A percentile compares a stretch with the other conserved stretches of the same genome.
Evolutionary conservation across 2,888 invertebrate genomes (phyloP).

Genomic region (Trissolcus japonicus): DNA sequence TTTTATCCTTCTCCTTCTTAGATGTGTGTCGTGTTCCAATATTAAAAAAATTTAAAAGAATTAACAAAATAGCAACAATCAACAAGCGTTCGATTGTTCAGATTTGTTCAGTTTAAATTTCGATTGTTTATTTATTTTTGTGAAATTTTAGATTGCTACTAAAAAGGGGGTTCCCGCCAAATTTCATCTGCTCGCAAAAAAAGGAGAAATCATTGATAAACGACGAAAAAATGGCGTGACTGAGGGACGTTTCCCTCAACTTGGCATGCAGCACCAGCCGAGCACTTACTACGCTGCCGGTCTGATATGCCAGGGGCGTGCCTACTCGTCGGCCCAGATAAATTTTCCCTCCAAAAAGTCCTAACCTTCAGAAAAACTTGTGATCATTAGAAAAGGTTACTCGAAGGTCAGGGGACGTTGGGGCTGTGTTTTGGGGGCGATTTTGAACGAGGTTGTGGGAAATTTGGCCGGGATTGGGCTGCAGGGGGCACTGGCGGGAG

Average conservation of each 20-base stretch:
- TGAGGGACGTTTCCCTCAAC: conserved; percentile 5
- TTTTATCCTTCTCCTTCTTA: too few species aligned
- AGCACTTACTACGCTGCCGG: conserved; percentile 22
- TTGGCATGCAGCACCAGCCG: neutral
- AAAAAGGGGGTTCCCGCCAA: neutral
- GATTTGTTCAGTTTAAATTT: too few species aligned
- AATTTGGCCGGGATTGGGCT: neutral
- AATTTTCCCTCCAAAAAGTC: conserved; percentile 6
- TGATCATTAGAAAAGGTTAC: neutral
- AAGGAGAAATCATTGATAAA: conserved; percentile 19
- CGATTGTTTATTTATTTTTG: too few species aligned
- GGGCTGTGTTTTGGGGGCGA: too few species aligned
- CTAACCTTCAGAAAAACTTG: too few species aligned
- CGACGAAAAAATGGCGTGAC: conserved; percentile 10
- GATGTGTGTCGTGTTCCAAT: too few species aligned
- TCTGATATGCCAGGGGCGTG: conserved; percentile 10
- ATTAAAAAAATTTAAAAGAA: too few species aligned
- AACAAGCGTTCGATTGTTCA: too few species aligned
- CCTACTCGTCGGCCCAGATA: neutral
- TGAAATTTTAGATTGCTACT: too few species aligned
- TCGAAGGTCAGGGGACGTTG: too few species aligned
- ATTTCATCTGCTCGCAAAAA: conserved; percentile 1
- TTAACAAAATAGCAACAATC: too few species aligned
- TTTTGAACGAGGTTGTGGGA: neutral
- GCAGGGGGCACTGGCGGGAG: neutral